Evolutionary conservation across 2,888 invertebrate species (phyloP), one percentile per base, ranked within the genome.

Genomic region (Platycheirus albimanus): DNA sequence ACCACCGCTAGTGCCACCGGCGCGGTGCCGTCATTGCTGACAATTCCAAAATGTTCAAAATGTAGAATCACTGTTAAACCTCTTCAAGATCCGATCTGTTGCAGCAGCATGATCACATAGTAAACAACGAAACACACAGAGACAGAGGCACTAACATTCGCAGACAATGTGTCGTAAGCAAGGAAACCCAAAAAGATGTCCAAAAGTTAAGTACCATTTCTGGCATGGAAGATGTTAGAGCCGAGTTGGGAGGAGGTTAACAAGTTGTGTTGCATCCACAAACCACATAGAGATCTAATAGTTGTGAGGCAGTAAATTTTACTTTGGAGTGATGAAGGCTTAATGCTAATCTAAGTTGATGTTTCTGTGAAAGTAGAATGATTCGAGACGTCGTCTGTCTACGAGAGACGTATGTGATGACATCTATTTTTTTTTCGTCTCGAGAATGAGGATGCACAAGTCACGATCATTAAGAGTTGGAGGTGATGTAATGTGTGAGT

Each of bases 381-480:
- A 36, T 36, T 13, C 43, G 24, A 51, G 64, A 45, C 61, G n/a
- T n/a, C n/a, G n/a, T n/a, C 6, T 24, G 51, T 58, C 28, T 15
- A n/a, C 11, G 7, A 28, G 3, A 41, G 17, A 36, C 24, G 11
- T 30, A 38, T 75, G 24, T 63, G 70, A 38, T 67, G 66, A 61
- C 74, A 54, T 69, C 52, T 67, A 56, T 61, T 52, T 72, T 8
- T 74, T 58, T 28, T 54, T 24, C 20, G 56, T 56, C 61, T 41
- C 4, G n/a, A 19, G 28, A 47, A 36, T 72, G 49, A 67, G 61
- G 67, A 75, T 54, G 54, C 36, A 41, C 36, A 61, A 63, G 74
- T 79, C 79, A 79, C 79, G 79, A 79, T 19, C 20, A 11, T 45
- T 30, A 19, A n/a, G 1, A 10, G n/a, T n/a, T n/a, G n/a, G 19